Conservation (phyloP, 2,113 vertebrate species). For the Dipodomys spectabilis region DNA sequence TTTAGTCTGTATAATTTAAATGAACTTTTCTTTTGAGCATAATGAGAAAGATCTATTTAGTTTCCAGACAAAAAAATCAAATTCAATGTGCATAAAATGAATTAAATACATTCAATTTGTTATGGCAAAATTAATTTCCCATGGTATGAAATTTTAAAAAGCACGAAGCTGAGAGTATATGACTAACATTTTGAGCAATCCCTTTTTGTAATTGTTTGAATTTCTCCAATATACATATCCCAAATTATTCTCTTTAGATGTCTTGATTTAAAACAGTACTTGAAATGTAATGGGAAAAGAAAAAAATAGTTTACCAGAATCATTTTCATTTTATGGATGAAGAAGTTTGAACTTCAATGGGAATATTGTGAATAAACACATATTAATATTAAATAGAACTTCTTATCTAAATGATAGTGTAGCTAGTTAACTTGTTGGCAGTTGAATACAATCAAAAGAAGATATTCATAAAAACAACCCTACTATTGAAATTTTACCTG, state of each 20-base stretch:
- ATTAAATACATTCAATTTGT: constrained; percentile 33
- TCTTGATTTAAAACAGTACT: neutral
- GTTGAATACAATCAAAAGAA: neutral
- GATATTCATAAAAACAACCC: neutral
- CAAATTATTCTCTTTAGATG: neutral
- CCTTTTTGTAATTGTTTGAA: constrained; percentile 26
- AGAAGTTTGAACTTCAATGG: constrained; percentile 1
- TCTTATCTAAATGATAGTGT: neutral
- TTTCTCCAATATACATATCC: neutral
- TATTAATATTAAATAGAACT: neutral
- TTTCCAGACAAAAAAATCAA: constrained; percentile 55
- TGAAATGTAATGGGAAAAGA: neutral
- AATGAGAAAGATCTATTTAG: constrained; percentile 28
- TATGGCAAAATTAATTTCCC: constrained; percentile 52
- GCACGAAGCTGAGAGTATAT: neutral
- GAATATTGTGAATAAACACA: constrained; percentile 9
- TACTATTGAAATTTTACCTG: neutral
- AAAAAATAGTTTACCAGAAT: neutral
- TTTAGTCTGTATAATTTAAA: constrained; percentile 26
- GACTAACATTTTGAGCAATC: neutral
- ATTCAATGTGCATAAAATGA: constrained; percentile 42
- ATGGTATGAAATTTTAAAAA: constrained; percentile 23
- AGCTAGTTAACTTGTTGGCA: neutral
- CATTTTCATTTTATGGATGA: neutral
- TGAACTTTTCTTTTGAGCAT: neutral